Percentiles rank a stretch among this genome's conserved stretches.
phyloP scores from a whole-genome alignment of 2,888 invertebrate species.

The Andrena trimmerana region DNA sequence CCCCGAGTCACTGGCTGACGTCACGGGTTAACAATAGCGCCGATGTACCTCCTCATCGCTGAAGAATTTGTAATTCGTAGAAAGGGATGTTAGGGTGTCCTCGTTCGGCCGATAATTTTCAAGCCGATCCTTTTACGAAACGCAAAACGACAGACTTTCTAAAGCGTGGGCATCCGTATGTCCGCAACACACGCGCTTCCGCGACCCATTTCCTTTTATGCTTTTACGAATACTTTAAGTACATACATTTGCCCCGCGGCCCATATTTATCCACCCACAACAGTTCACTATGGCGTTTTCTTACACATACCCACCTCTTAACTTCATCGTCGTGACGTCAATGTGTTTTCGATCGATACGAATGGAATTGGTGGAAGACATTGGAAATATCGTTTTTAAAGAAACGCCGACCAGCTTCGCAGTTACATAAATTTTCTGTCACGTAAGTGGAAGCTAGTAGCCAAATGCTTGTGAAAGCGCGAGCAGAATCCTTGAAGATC shows the following conservation, averaged over 20 bases:
- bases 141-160: conserved; percentile 63
- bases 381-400: no score
- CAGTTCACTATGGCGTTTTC: background rate
- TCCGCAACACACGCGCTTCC: conserved; percentile 44
- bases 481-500: no score
- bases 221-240: conserved; percentile 26
- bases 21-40: conserved; percentile 52
- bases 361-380: no score
- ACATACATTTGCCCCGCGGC: conserved; percentile 30
- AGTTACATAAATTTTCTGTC: no score
- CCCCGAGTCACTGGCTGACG: conserved; percentile 8
- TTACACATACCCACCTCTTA: no score
- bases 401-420: no score
- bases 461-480: no score
- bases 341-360: no score
- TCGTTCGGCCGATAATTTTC: conserved; percentile 45
- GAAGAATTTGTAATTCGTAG: conserved; percentile 58
- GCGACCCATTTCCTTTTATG: conserved; percentile 58
- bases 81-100: conserved; percentile 42
- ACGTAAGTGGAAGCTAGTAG: no score
- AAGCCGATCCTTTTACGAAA: conserved; percentile 61
- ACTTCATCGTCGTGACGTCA: no score
- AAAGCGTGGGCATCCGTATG: conserved; percentile 64
- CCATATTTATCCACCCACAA: conserved; percentile 13
- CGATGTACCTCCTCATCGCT: conserved; percentile 38